Evolutionary conservation across 2,113 vertebrate genomes (phyloP), one percentile per base, ranked within the genome.

Genomic region (Zapus hudsonius): DNA sequence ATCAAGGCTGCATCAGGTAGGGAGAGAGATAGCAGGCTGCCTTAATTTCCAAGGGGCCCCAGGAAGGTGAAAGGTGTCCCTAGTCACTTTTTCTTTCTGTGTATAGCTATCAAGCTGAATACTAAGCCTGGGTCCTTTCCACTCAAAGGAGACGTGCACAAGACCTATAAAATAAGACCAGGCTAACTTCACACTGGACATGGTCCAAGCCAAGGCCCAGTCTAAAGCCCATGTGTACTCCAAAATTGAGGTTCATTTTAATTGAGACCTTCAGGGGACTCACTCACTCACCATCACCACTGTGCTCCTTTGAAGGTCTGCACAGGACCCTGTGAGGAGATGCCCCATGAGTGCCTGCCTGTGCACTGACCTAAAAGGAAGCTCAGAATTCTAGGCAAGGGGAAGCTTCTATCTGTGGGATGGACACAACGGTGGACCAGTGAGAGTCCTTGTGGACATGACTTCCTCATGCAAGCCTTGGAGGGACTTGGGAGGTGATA

Each of bases 131-230:
- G 38, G 57, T 44, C 66, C 57, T 64, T 38, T 52, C 25, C 23
- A 79, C 6, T 55, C 16, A 27, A 66, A 36, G 57, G 69, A 47
- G 81, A 79, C 36, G 40, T 33, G 8, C 76, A 38, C 38, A 84
- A 55, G 86, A 38, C 31, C 31, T 20, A 84, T 42, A 19, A 33
- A 57, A 20, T 36, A 36, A 79, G 57, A 0, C 7, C 0, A 20
- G 40, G 80, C 29, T 63, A 3, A 3, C 61, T 75, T 72, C 88
- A 20, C 11, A 33, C 3, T 9, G 47, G 52, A 20, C 36, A 22
- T 23, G 36, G 7, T 7, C 44, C 0, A 23, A 0, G 0, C n/a
- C 63, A 0, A 44, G 29, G 7, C 16, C 38, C 2, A 23, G 0
- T 1, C 67, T 0, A 1, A 12, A 25, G 22, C 11, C 15, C 3